Percentiles rank a stretch among this genome's conserved stretches.
Evolutionary conservation across 2,888 invertebrate species (phyloP).

Genomic region (Noctua pronuba): DNA sequence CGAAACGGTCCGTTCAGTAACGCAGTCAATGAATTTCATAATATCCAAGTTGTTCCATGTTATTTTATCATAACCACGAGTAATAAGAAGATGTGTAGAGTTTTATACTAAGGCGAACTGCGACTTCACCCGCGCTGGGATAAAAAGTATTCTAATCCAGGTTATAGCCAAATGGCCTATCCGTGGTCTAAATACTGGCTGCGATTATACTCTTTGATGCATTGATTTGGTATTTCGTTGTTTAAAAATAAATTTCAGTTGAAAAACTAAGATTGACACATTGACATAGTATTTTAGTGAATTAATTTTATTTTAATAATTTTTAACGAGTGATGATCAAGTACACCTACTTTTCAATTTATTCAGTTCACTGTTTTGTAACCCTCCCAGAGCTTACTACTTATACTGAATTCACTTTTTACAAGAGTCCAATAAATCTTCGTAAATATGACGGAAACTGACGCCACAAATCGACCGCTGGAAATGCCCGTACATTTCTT

Average conservation of each 20-base stretch:
- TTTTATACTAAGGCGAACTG: background rate
- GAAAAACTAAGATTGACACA: constrained; percentile 5
- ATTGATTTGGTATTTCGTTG: background rate
- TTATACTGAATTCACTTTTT: background rate
- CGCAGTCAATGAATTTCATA: background rate
- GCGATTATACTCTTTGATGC: background rate
- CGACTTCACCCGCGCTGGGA: background rate
- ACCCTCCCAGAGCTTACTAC: background rate
- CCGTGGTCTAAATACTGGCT: background rate
- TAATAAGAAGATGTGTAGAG: background rate
- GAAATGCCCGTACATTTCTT: constrained; percentile 88
- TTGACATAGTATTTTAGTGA: constrained; percentile 1
- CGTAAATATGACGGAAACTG: constrained; percentile 84
- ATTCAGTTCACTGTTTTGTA: background rate
- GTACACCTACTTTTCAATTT: too few species aligned
- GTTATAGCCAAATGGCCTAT: background rate
- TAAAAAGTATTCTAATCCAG: background rate
- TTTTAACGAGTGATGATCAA: constrained; percentile 6
- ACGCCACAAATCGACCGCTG: constrained; percentile 81
- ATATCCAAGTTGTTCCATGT: background rate
- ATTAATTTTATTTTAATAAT: background rate
- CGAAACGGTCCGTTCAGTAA: constrained; percentile 22
- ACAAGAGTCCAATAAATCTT: background rate
- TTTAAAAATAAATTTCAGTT: constrained; percentile 21
- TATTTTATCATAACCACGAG: background rate